Conservation (phyloP, 2,888 invertebrate genomes). For the Nomada ferruginata region DNA sequence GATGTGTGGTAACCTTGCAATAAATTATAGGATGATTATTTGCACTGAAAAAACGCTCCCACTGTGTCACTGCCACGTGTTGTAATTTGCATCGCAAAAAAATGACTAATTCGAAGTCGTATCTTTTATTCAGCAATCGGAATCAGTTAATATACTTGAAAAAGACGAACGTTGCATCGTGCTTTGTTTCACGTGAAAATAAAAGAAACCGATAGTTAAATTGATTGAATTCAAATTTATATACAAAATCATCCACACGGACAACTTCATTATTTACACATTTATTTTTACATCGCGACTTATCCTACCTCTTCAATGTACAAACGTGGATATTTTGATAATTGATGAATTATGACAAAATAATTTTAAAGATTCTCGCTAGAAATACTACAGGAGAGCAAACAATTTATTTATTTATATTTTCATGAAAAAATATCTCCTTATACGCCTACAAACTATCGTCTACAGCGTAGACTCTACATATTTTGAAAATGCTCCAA, state of each 20-base stretch:
- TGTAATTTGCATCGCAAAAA: too few relatives aligned
- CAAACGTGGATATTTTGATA: background rate
- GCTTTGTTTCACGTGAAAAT: background rate
- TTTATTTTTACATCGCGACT: constrained; percentile 1
- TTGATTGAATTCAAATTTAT: too few relatives aligned
- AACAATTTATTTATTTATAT: background rate
- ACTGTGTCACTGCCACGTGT: background rate
- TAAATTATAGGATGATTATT: background rate
- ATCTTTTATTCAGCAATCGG: too few relatives aligned
- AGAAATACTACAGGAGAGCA: background rate
- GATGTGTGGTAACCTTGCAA: background rate
- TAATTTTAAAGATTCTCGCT: background rate
- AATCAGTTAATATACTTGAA: background rate
- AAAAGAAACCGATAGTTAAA: too few relatives aligned
- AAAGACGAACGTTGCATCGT: background rate
- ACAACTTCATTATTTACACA: constrained; percentile 5
- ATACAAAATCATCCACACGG: too few relatives aligned
- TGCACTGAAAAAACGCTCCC: background rate
- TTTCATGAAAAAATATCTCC: background rate
- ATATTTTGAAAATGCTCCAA: background rate
- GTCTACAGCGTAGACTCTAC: background rate
- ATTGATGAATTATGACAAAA: background rate
- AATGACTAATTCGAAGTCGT: too few relatives aligned
- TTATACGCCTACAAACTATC: background rate
- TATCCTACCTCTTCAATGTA: background rate